Base-by-base conservation (phyloP, 1,140 invertebrate species). In the Philotrypesis tridentata region DNA sequence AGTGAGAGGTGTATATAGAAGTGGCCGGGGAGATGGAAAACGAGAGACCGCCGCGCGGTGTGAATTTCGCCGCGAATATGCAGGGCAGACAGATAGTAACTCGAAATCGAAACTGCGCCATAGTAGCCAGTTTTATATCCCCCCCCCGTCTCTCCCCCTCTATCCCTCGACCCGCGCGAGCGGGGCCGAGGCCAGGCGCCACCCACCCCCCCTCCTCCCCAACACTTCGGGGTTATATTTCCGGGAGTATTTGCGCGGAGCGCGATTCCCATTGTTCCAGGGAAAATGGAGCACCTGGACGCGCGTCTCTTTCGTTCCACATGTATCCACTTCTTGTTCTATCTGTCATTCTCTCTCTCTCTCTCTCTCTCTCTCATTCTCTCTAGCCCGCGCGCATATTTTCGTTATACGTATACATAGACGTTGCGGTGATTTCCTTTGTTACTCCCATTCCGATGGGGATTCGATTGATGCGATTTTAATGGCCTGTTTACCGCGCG, bases 381-480 rank as follows among this genome's bases (percentile, higher is more conserved):
- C 55, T 25, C n/a, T 63, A 27, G 1, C 75, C 37, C 31, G 27
- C 79, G 80, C 65, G 23, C 60, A 75, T 37, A 75, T 37, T 40
- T 55, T 74, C 43, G 43, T 17, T 17, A 31, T 37, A 11, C 17
- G n/a, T 65, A 65, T 2, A 23, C 9, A n/a, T n/a, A n/a, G n/a
- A n/a, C n/a, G n/a, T n/a, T 12, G 12, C n/a, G 8, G 25, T 27
- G 14, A 17, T 60, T 60, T 21, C 23, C 37, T 12, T 14, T 33
- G 11, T 29, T 23, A 2, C 27, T 29, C 7, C 29, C 23, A 55
- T 55, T 55, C 71, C 43, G 82, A 85, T 85, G 85, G 81, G 79
- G 83, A 84, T 86, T 85, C 85, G 81, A 86, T 86, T 85, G 82
- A 87, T 85, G 83, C 80, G 79, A 85, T 86, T 86, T 87, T 87